Percentiles rank a stretch among this genome's conserved stretches.
Evolutionary conservation across 35 echinoderm and acorn worm genomes (phyloP).

Genomic region (Ophiothrix spiculata): DNA sequence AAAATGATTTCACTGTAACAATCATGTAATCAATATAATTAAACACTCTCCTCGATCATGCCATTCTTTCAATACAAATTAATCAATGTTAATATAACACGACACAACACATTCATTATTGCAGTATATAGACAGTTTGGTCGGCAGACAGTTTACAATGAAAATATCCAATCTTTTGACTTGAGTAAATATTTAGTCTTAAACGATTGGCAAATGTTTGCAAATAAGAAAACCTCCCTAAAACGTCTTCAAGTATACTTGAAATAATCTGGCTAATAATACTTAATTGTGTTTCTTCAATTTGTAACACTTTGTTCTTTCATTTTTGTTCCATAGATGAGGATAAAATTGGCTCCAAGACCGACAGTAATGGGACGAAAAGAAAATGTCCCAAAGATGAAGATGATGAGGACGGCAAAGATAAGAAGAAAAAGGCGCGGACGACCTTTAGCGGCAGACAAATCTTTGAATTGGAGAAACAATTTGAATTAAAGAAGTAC

Average conservation of each 20-base stretch:
- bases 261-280: background rate
- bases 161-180: background rate
- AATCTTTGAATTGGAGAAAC: conserved; percentile 98
- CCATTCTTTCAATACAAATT: too few relatives aligned
- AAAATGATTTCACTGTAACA: too few relatives aligned
- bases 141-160: too few relatives aligned
- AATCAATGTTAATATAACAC: too few relatives aligned
- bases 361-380: conserved; percentile 24
- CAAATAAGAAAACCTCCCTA: conserved; percentile 4
- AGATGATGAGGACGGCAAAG: conserved; percentile 61
- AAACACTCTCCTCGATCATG: too few relatives aligned
- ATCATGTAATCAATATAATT: too few relatives aligned
- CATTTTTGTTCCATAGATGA: conserved; percentile 14
- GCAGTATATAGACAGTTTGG: too few relatives aligned
- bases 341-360: conserved; percentile 27
- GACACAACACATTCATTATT: too few relatives aligned
- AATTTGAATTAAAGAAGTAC: conserved; percentile 99
- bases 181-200: background rate
- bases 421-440: conserved; percentile 98
- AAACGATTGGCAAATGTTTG: background rate
- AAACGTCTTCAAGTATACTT: background rate
- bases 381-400: conserved; percentile 61
- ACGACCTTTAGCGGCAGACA: conserved; percentile 96
- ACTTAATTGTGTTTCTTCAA: background rate
- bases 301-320: background rate